Percentiles rank a stretch among this genome's conserved stretches.
Evolutionary conservation across 1,140 invertebrate species (phyloP).

Genomic region (Phenacoccus solenopsis): DNA sequence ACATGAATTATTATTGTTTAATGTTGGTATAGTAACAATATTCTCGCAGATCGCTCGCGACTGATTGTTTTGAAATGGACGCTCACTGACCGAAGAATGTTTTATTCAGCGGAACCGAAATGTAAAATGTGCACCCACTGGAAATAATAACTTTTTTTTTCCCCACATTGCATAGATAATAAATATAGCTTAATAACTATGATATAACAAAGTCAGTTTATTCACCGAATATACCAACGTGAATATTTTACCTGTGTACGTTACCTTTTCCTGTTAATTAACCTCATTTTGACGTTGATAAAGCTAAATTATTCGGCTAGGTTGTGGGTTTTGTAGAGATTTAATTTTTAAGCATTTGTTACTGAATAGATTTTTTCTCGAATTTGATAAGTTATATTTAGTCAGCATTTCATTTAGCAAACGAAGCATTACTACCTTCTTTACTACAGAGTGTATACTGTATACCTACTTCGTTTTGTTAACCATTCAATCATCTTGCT

Average conservation of each 20-base stretch:
- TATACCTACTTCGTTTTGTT: no score
- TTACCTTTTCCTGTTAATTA: constrained; percentile 3
- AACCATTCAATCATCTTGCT: no score
- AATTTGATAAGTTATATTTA: no score
- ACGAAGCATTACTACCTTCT: no score
- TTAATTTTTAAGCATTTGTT: no score
- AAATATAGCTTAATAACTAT: constrained; percentile 3
- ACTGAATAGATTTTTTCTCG: no score
- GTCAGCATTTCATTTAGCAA: no score
- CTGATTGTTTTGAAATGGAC: constrained; percentile 6
- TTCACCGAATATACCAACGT: constrained; percentile 1
- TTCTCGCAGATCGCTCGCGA: background rate
- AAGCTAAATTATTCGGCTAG: background rate
- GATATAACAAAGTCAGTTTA: constrained; percentile 3
- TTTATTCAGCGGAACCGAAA: constrained; percentile 5
- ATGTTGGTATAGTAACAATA: constrained; percentile 2
- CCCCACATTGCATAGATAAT: background rate
- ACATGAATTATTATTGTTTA: background rate
- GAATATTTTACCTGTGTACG: background rate
- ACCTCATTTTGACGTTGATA: background rate
- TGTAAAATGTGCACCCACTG: constrained; percentile 17
- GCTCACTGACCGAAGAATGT: constrained; percentile 17
- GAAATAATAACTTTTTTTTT: constrained; percentile 8
- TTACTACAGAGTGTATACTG: no score
- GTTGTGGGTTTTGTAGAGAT: background rate